A percentile compares a stretch with the other conserved stretches of the same genome.
Evolutionary conservation across 2,113 vertebrate species (phyloP).

Genomic region (Suricata suricatta): DNA sequence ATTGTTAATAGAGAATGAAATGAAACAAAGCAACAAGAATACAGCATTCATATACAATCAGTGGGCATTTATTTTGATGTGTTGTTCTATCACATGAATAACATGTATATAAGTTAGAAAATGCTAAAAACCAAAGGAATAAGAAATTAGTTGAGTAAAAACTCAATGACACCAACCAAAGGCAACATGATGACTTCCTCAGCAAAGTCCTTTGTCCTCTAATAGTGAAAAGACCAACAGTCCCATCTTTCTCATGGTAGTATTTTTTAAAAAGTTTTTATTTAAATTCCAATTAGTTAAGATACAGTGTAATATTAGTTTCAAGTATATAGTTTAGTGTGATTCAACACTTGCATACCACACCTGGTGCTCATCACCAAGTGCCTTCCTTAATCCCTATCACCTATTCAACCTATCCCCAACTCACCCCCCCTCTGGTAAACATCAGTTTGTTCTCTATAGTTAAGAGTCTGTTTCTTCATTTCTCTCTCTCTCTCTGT

Average conservation of each 20-base stretch:
- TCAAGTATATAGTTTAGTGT: not conserved
- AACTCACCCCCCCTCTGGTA: not conserved
- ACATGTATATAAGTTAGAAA: slow-evolving; percentile 12
- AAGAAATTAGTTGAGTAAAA: slow-evolving; percentile 18
- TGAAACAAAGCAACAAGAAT: not conserved
- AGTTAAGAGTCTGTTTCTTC: not conserved
- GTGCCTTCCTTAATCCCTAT: not conserved
- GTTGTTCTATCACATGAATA: not conserved
- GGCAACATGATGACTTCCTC: not conserved
- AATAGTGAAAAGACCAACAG: not conserved
- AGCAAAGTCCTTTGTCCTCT: not conserved
- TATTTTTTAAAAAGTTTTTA: not conserved
- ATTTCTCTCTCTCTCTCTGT: not conserved
- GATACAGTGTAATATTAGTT: not conserved
- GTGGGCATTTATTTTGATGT: not conserved
- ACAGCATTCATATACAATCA: not conserved
- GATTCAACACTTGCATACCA: not conserved
- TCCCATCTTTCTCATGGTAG: not conserved
- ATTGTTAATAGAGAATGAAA: not conserved
- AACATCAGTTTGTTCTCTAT: not conserved
- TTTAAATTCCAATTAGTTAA: not conserved
- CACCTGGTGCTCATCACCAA: not conserved
- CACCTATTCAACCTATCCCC: not conserved
- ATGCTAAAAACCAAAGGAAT: slow-evolving; percentile 32
- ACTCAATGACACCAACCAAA: not conserved